Evolutionary conservation across 1,140 invertebrate genomes (phyloP), one percentile per base, ranked within the genome.

Genomic region (Tribolium madens): DNA sequence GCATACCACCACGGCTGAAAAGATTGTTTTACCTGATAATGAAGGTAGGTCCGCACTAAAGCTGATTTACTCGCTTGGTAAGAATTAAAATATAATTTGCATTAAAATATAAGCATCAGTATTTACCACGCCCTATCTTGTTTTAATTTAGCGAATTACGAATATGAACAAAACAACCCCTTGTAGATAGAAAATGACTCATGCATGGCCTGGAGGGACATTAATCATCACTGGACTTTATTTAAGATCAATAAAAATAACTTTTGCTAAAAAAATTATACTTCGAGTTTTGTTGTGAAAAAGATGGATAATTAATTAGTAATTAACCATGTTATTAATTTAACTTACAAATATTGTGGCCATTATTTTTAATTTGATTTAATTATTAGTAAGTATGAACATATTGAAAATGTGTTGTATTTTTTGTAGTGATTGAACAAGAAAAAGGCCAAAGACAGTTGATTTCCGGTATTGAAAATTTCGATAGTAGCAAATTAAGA

Each of bases 361-460:
- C 21, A 26, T 5, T 26, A n/a, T 26, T 26, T 26, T 26, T 2
- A 26, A 26, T 26, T 26, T 26, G n/a, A n/a, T 26, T 26, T 1
- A 26, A 3, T 26, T 4, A 26, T 26, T 1, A 0, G 3, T 4
- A 26, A 42, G n/a, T 42, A 6, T 2, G 6, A 3, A 31, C 26
- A 31, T 42, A 10, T 0, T 42, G 36, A 42, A 9, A 9, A 42
- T n/a, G 7, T 3, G 0, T 42, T 80, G 76, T 76, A 71, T 73
- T 76, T 76, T 79, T 86, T 89, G 73, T 87, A 96, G 95, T 91
- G 73, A 96, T 97, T 83, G 91, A 95, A 85, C 91, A 93, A 83
- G 95, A 96, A 85, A 96, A 96, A 85, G 94, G 91, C 79, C 94
- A 96, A 86, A 93, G 93, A 86, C 90, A 95, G 81, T 90, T 96